Evolutionary conservation across 2,888 invertebrate species (phyloP).

Genomic region (Rhagophthalmus giganteus): DNA sequence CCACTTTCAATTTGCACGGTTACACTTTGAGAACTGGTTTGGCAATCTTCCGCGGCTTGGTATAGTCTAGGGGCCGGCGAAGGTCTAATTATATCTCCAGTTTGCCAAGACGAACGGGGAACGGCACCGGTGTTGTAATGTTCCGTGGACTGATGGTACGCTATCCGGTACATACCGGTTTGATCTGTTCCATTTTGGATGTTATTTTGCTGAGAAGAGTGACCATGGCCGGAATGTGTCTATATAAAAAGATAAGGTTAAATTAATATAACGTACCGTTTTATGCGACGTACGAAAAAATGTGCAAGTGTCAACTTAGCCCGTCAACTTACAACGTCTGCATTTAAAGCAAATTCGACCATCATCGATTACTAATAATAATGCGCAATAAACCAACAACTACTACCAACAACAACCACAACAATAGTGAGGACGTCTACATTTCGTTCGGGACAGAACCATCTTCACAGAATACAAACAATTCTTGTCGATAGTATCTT

Average conservation of each 20-base stretch:
- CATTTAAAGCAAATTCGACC: conserved; percentile 46
- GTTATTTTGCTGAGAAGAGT: conserved; percentile 56
- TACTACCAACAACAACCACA: conserved; percentile 43
- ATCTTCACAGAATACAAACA: conserved; percentile 49
- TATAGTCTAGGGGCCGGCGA: conserved; percentile 47
- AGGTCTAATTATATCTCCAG: conserved; percentile 20
- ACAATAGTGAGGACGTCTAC: conserved; percentile 46
- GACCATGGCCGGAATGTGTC: conserved; percentile 50
- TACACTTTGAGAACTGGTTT: conserved; percentile 53
- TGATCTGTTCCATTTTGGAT: conserved; percentile 58
- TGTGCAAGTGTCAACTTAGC: too few relatives aligned
- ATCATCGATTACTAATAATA: conserved; percentile 31
- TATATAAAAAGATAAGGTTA: conserved; percentile 29
- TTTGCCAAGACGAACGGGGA: conserved; percentile 53
- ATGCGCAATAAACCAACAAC: conserved; percentile 24
- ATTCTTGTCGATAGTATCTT: conserved; percentile 50
- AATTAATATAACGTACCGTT: too few relatives aligned
- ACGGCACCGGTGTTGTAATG: conserved; percentile 54
- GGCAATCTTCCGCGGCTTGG: conserved; percentile 42
- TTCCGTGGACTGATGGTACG: conserved; percentile 60
- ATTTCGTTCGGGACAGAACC: conserved; percentile 44
- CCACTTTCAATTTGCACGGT: conserved; percentile 64
- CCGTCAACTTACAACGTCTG: conserved; percentile 40
- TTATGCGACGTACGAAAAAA: too few relatives aligned
- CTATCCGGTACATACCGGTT: conserved; percentile 59